phyloP scores from a whole-genome alignment of 1,140 invertebrate species.

The Mactra quadrangularis region DNA sequence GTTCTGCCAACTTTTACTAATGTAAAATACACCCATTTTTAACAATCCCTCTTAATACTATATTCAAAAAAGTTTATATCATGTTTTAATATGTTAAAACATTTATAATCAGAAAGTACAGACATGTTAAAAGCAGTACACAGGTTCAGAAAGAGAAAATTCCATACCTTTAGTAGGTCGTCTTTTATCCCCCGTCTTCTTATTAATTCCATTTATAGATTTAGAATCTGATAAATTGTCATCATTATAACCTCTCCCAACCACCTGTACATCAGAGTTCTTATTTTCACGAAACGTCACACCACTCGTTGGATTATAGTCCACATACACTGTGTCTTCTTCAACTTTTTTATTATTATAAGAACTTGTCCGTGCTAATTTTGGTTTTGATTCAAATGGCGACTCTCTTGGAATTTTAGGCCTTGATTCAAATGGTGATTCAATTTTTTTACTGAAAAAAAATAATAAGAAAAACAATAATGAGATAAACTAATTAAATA shows the following conservation, averaged over 20 bases:
- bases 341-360: constrained; percentile 65
- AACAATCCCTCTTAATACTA: too few species aligned
- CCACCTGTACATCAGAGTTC: constrained; percentile 81
- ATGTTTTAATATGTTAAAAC: too few species aligned
- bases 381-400: constrained; percentile 73
- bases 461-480: background rate
- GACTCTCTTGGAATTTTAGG: constrained; percentile 63
- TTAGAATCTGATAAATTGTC: constrained; percentile 64
- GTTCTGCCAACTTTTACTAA: too few species aligned
- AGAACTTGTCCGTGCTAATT: constrained; percentile 73
- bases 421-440: constrained; percentile 70
- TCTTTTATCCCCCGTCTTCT: constrained; percentile 63
- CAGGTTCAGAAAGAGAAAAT: too few species aligned
- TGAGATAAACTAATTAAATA: too few species aligned
- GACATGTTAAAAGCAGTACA: too few species aligned
- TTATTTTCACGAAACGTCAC: constrained; percentile 81
- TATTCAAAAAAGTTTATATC: too few species aligned
- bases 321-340: constrained; percentile 67
- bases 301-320: constrained; percentile 81
- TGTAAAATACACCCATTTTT: too few species aligned
- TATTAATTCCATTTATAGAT: constrained; percentile 56
- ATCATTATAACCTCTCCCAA: constrained; percentile 81
- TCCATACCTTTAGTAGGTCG: constrained; percentile 72
- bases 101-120: too few species aligned
- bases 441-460: constrained; percentile 72